phyloP scores from a whole-genome alignment of 2,113 vertebrate genomes.

The Rhinichthys klamathensis region DNA sequence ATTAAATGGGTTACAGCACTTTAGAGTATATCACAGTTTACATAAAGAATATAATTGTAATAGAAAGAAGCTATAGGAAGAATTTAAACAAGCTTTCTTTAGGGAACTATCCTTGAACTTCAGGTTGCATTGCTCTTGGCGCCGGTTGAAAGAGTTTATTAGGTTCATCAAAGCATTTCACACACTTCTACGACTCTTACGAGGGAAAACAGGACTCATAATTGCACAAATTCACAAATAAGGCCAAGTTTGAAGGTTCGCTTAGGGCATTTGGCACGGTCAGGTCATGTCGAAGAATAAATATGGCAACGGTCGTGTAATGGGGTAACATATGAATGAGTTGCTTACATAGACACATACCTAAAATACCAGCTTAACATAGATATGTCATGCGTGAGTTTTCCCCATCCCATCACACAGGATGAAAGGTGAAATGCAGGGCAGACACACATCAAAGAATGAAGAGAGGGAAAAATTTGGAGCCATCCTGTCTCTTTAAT shows the following conservation, averaged over 20 bases:
- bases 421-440: slow-evolving; percentile 67
- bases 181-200: slow-evolving; percentile 40
- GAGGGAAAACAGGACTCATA: slow-evolving; percentile 20
- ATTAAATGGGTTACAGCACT: neutral
- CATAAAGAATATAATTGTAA: neutral
- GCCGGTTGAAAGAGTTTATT: slow-evolving; percentile 34
- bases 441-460: slow-evolving; percentile 58
- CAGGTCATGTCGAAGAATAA: slow-evolving; percentile 19
- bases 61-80: neutral
- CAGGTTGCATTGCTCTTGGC: slow-evolving; percentile 52
- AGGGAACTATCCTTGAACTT: slow-evolving; percentile 74
- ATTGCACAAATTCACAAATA: slow-evolving; percentile 41
- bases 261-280: slow-evolving; percentile 35
- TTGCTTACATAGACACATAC: slow-evolving; percentile 40
- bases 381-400: slow-evolving; percentile 22
- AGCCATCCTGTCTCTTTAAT: slow-evolving; percentile 65
- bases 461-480: slow-evolving; percentile 59
- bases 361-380: slow-evolving; percentile 31
- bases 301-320: slow-evolving; percentile 30
- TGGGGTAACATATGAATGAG: slow-evolving; percentile 20
- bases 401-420: slow-evolving; percentile 27
- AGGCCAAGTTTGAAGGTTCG: slow-evolving; percentile 23
- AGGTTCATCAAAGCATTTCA: slow-evolving; percentile 50
- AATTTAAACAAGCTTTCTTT: slow-evolving; percentile 25
- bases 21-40: neutral